Evolutionary conservation across 2,113 vertebrate species (phyloP).

Genomic region (Pyrgilauda ruficollis): DNA sequence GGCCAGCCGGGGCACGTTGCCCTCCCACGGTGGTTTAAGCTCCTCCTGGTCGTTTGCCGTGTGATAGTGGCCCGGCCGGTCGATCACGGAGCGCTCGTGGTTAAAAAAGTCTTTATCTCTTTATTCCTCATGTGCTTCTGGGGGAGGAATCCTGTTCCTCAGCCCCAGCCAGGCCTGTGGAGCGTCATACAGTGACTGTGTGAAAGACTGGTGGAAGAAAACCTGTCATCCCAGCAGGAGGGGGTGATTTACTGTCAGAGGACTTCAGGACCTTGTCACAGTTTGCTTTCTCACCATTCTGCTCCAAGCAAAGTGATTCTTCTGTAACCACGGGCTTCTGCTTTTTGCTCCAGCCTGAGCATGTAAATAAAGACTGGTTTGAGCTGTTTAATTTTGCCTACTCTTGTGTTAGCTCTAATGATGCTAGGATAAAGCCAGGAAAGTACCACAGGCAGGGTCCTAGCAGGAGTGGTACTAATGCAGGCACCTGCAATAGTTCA

Average conservation of each 20-base stretch:
- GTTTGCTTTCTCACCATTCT: neutral
- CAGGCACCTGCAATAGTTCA: neutral
- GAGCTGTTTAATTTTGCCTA: neutral
- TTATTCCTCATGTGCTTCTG: neutral
- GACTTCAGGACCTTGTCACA: neutral
- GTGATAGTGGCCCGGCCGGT: neutral
- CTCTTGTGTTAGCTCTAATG: neutral
- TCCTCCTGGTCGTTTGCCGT: neutral
- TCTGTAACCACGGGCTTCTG: neutral
- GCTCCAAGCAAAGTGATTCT: neutral
- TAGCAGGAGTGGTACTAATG: neutral
- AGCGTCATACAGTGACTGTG: neutral
- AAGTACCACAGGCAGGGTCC: neutral
- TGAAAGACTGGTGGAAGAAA: neutral
- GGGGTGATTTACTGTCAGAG: neutral
- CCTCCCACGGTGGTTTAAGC: neutral
- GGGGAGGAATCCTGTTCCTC: neutral
- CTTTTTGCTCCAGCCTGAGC: neutral
- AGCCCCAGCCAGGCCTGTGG: neutral
- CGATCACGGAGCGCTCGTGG: rapidly evolving
- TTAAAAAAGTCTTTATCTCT: neutral
- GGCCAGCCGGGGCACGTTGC: rapidly evolving
- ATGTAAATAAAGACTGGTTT: neutral
- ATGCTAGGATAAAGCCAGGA: neutral
- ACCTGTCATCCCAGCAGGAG: neutral